phyloP scores from a whole-genome alignment of 2,888 invertebrate species.

The Idaea straminata region DNA sequence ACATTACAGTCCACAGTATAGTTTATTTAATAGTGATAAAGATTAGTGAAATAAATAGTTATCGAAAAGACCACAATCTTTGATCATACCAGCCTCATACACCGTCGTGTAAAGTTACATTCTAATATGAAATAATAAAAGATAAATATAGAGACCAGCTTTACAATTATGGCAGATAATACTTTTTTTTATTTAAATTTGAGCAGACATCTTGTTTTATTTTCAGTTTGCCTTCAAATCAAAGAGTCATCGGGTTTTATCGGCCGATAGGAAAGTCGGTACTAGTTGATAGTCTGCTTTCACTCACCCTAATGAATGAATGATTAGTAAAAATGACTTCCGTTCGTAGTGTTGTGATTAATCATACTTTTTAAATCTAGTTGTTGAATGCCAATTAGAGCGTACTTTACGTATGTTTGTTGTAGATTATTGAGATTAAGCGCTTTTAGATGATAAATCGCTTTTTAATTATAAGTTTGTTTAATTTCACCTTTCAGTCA shows the following conservation, averaged over 20 bases:
- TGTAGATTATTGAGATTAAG: neutral
- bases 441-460: neutral
- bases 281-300: neutral
- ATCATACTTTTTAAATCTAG: neutral
- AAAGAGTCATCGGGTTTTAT: neutral
- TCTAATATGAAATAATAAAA: neutral
- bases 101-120: neutral
- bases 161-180: too few species aligned
- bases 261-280: neutral
- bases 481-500: neutral
- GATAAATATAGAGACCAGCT: too few species aligned
- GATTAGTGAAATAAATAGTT: too few species aligned
- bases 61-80: too few species aligned
- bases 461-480: neutral
- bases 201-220: too few species aligned
- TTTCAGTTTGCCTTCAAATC: too few species aligned
- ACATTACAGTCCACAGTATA: too few species aligned
- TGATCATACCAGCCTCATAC: too few species aligned
- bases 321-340: conserved; percentile 12
- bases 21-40: too few species aligned
- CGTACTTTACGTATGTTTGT: neutral
- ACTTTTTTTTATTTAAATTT: too few species aligned
- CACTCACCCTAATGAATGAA: neutral
- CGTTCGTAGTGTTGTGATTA: neutral
- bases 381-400: neutral